phyloP scores from a whole-genome alignment of 2,888 invertebrate genomes.

The Agrilus biguttatus region DNA sequence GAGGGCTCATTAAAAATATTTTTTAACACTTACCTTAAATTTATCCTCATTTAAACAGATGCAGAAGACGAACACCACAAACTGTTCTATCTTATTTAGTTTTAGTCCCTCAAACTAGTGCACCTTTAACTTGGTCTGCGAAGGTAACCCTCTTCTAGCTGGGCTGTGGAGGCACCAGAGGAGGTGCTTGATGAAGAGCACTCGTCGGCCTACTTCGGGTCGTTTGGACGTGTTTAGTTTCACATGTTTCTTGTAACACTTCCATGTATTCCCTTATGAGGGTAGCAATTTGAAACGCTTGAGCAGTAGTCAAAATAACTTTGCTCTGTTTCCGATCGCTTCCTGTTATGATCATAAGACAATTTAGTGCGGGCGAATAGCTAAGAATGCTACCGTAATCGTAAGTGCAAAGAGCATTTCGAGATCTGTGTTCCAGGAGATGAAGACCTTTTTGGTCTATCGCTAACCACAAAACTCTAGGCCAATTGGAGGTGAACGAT shows the following conservation, averaged over 20 bases:
- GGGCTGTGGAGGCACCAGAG: constrained; percentile 43
- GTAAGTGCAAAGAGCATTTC: constrained; percentile 81
- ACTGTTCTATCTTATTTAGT: too few relatives aligned
- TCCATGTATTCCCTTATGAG: constrained; percentile 80
- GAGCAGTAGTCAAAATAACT: constrained; percentile 79
- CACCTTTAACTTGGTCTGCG: constrained; percentile 30
- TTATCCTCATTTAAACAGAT: too few relatives aligned
- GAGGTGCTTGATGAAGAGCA: constrained; percentile 32
- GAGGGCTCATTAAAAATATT: too few relatives aligned
- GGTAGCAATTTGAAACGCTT: constrained; percentile 89
- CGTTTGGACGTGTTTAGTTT: constrained; percentile 21
- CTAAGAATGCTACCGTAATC: constrained; percentile 80
- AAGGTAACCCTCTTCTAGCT: constrained; percentile 39
- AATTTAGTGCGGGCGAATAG: constrained; percentile 83
- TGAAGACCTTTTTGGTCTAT: constrained; percentile 88
- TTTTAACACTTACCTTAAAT: too few relatives aligned
- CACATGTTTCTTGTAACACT: constrained; percentile 30
- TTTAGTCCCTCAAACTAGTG: constrained; percentile 5
- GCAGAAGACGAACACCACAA: too few relatives aligned
- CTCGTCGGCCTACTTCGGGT: constrained; percentile 33
- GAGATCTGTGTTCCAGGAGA: constrained; percentile 73
- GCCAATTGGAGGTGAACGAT: constrained; percentile 94
- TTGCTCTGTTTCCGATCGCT: constrained; percentile 80
- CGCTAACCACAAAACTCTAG: constrained; percentile 81
- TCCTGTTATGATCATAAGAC: constrained; percentile 85